These are phyloP conservation scores for Isurus oxyrinchus DNA, from an alignment of 2,113 vertebrate species.

Conservation along the genomic window DNA sequence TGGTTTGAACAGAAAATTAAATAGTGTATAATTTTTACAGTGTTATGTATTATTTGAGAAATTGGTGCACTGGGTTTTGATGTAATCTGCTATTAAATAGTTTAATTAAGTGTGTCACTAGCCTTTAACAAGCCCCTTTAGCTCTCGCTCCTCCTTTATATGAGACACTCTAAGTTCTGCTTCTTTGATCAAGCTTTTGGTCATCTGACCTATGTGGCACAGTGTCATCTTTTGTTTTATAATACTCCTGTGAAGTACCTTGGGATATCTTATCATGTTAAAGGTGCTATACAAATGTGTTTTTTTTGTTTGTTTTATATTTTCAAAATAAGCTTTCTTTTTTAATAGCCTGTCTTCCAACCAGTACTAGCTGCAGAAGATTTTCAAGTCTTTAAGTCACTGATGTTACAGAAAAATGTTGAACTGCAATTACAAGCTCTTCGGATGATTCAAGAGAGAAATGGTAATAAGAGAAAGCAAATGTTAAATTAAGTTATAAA, in stretches of 20 bases:
- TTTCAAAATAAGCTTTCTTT: slow-evolving; percentile 14
- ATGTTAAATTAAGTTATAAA: not conserved
- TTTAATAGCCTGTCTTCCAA: slow-evolving; percentile 73
- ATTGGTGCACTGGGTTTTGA: not conserved
- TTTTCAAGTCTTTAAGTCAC: slow-evolving; percentile 84
- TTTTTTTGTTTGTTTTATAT: not conserved
- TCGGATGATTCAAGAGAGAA: slow-evolving; percentile 76
- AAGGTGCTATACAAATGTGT: not conserved
- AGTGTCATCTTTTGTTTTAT: not conserved
- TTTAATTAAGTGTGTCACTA: not conserved
- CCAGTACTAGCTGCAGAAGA: slow-evolving; percentile 88
- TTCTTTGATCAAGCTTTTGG: not conserved
- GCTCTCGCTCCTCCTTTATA: not conserved
- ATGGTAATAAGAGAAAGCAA: slow-evolving; percentile 10
- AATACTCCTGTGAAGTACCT: not conserved
- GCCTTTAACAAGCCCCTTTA: not conserved
- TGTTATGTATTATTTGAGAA: not conserved
- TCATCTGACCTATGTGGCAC: not conserved
- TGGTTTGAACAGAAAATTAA: not conserved
- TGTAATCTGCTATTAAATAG: not conserved
- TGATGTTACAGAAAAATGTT: slow-evolving; percentile 96
- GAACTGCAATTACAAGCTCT: slow-evolving; percentile 96
- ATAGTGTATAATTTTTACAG: not conserved
- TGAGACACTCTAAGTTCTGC: not conserved
- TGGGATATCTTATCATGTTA: not conserved